Evolutionary conservation across 2,888 invertebrate species (phyloP).

Genomic region (Heliconius ismenius): DNA sequence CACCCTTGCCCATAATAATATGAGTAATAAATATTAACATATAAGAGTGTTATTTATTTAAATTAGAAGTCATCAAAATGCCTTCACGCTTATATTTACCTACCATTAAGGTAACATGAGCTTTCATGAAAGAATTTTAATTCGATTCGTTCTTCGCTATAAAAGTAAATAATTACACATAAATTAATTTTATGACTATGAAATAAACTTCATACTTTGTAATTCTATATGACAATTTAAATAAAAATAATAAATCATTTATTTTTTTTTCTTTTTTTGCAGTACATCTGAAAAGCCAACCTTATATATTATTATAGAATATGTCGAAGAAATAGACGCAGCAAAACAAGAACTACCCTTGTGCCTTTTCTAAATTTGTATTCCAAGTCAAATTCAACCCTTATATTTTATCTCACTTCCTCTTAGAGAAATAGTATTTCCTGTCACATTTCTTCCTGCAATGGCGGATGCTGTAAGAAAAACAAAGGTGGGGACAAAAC

Average conservation of each 20-base stretch:
- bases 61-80: constrained; percentile 28
- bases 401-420: constrained; percentile 48
- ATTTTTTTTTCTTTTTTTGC: background rate
- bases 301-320: no score
- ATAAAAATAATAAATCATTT: background rate
- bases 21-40: constrained; percentile 16
- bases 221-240: constrained; percentile 1
- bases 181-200: constrained; percentile 19
- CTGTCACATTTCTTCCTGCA: constrained; percentile 26
- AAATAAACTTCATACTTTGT: constrained; percentile 3
- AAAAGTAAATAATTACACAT: constrained; percentile 29
- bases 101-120: constrained; percentile 13
- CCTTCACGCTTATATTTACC: constrained; percentile 24
- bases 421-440: constrained; percentile 25
- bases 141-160: constrained; percentile 27
- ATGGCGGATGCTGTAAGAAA: constrained; percentile 73
- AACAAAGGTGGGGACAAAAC: constrained; percentile 51
- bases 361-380: constrained; percentile 61
- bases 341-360: constrained; percentile 50
- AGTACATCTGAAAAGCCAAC: background rate
- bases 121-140: constrained; percentile 38
- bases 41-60: constrained; percentile 24
- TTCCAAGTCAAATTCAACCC: constrained; percentile 61
- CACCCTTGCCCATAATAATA: background rate
- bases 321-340: background rate